Base-by-base conservation (phyloP, 2,888 invertebrate genomes). In the Cotesia congregata region DNA sequence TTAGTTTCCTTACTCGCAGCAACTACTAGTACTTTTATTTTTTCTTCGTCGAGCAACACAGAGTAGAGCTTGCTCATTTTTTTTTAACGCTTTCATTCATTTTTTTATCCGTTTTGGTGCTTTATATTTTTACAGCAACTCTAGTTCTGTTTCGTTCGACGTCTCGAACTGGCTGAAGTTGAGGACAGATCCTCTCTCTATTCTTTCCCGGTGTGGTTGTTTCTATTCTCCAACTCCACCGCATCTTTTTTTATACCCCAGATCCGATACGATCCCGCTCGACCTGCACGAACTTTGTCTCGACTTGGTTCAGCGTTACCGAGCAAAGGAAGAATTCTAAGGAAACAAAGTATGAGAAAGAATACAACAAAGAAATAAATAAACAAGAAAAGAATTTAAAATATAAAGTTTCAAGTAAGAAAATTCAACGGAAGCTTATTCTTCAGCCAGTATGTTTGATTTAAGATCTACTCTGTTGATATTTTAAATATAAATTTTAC, bases 271-370 rank as follows among this genome's bases (percentile, higher is more conserved):
- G 72, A 76, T 76, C 67, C 61, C 60, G 60, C 67, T 67, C 75
- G 61, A 72, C 72, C 76, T 67, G 41, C 76, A 76, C 40, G 72
- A 76, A 72, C 75, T 75, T 67, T 71, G 76, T 76, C 72, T 76
- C 62, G 41, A 62, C 71, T 61, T 17, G 39, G 15, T 62, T 39
- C 71, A 12, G n/a, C n/a, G 38, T 38, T 60, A 71, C 60, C 61
- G 38, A 71, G 71, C 40, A 41, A 17, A 68, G n/a, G 41, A 17
- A 20, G 9, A 41, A 68, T 41, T 15, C 17, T 50, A 50, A 50
- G 12, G 12, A 50, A 50, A 69, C 17, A 41, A 41, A 17, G 50
- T 61, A 62, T 9, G 30, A 70, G 9, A 30, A 60, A 70, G 6
- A 60, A 60, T 12, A 38, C 30, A 50, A n/a, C 59, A n/a, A 69